Evolutionary conservation across 2,113 vertebrate genomes (phyloP).

Genomic region (Gymnobelideus leadbeateri): DNA sequence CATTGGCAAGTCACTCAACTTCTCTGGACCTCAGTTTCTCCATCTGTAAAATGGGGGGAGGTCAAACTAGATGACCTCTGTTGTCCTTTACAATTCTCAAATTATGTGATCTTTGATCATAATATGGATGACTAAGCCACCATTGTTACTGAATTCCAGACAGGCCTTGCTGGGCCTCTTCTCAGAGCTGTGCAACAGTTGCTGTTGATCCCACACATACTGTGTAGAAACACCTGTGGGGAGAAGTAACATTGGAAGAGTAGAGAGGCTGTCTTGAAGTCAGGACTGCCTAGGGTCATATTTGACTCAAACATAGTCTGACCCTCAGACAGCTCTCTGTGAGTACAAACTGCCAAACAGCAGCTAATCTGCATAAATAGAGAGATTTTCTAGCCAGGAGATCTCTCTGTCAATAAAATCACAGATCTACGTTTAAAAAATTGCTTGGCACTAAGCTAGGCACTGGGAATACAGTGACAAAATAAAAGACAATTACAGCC

Average conservation of each 20-base stretch:
- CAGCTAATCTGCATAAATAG: not conserved
- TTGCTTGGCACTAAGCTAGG: too few relatives aligned
- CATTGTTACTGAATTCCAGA: not conserved
- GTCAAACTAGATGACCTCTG: not conserved
- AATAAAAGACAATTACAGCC: too few relatives aligned
- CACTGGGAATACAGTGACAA: too few relatives aligned
- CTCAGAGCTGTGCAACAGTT: not conserved
- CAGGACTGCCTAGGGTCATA: not conserved
- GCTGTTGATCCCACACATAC: too few relatives aligned
- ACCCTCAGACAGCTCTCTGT: not conserved
- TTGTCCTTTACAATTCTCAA: not conserved
- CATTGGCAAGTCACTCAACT: not conserved
- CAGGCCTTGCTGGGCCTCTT: not conserved
- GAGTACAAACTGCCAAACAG: not conserved
- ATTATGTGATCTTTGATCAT: not conserved
- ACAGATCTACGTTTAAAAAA: too few relatives aligned
- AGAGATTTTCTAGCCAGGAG: not conserved
- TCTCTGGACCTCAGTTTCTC: not conserved
- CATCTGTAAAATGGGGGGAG: not conserved
- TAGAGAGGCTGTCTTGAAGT: not conserved
- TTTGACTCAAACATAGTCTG: not conserved
- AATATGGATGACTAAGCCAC: not conserved
- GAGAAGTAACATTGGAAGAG: too few relatives aligned
- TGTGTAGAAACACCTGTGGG: too few relatives aligned
- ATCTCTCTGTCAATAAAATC: not conserved